Percentiles rank a stretch among this genome's conserved stretches.
These are phyloP conservation scores for Cheilosia vernalis DNA, from an alignment of 2,888 invertebrate species.

Conservation along the genomic window DNA sequence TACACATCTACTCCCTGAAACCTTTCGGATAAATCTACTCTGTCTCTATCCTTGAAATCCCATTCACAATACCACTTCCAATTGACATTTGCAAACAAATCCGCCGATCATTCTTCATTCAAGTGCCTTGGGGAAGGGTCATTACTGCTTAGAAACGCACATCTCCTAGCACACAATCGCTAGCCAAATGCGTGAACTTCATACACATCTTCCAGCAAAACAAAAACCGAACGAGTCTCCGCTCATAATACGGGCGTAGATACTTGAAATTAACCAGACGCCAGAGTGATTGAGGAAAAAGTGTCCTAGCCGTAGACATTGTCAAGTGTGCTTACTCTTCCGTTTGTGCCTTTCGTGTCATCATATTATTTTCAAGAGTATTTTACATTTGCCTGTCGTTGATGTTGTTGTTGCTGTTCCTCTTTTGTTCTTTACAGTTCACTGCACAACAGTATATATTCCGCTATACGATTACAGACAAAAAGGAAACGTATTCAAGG, in stretches of 20 bases:
- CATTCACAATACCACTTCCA: conserved; percentile 21
- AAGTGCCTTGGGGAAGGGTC: conserved; percentile 56
- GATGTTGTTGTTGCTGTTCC: conserved; percentile 9
- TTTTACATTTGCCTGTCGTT: conserved; percentile 15
- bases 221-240: conserved; percentile 8
- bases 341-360: conserved; percentile 74
- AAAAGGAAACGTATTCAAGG: conserved; percentile 50
- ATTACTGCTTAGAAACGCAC: conserved; percentile 60
- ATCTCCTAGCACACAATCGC: conserved; percentile 40
- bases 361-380: conserved; percentile 65
- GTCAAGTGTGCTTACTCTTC: conserved; percentile 70
- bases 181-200: conserved; percentile 69
- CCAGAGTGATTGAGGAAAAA: conserved; percentile 48
- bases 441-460: conserved; percentile 14
- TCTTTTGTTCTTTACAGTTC: conserved; percentile 23
- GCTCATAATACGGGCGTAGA: conserved; percentile 53
- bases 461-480: background rate
- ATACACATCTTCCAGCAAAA: conserved; percentile 52
- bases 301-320: conserved; percentile 73
- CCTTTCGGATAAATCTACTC: background rate
- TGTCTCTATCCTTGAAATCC: background rate
- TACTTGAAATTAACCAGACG: conserved; percentile 73
- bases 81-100: conserved; percentile 61
- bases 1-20: background rate
- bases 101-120: conserved; percentile 13